Percentiles rank a stretch among this genome's conserved stretches.
These are phyloP conservation scores for Pogonophryne albipinna DNA, from an alignment of 2,797 vertebrate genomes.

Conservation along the genomic window DNA sequence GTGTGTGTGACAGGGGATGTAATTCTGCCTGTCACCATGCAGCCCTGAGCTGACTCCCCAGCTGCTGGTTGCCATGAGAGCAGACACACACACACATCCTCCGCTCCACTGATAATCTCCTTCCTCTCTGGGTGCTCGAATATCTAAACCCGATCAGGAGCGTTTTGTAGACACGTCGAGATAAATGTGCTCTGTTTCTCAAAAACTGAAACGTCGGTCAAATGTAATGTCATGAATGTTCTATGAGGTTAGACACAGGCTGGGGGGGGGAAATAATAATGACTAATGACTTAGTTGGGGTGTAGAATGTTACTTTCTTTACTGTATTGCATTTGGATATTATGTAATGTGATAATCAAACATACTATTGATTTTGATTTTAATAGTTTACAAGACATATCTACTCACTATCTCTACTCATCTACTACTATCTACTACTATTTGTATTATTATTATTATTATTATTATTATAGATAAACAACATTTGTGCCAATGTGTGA, in stretches of 20 bases:
- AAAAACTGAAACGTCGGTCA: neutral
- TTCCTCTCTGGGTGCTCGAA: conserved; percentile 42
- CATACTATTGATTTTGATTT: no score
- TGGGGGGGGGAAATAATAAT: neutral
- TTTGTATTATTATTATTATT: no score
- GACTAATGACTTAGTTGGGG: no score
- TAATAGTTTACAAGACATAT: no score
- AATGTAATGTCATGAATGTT: conserved; percentile 1
- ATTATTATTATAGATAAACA: no score
- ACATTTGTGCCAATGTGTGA: no score
- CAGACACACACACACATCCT: conserved; percentile 78
- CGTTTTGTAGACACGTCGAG: conserved; percentile 5
- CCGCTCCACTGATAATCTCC: conserved; percentile 52
- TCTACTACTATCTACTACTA: no score
- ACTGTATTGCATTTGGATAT: no score
- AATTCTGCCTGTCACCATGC: conserved; percentile 75
- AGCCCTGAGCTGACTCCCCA: conserved; percentile 65
- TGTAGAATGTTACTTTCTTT: no score
- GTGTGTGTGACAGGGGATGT: conserved; percentile 63
- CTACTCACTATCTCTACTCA: no score
- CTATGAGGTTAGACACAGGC: neutral
- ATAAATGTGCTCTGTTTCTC: conserved; percentile 11
- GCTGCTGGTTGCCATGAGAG: conserved; percentile 79
- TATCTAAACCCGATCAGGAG: conserved; percentile 18
- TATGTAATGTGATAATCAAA: no score